Base-by-base conservation (phyloP, 2,113 vertebrate genomes). In the Alaudala cheleensis region DNA sequence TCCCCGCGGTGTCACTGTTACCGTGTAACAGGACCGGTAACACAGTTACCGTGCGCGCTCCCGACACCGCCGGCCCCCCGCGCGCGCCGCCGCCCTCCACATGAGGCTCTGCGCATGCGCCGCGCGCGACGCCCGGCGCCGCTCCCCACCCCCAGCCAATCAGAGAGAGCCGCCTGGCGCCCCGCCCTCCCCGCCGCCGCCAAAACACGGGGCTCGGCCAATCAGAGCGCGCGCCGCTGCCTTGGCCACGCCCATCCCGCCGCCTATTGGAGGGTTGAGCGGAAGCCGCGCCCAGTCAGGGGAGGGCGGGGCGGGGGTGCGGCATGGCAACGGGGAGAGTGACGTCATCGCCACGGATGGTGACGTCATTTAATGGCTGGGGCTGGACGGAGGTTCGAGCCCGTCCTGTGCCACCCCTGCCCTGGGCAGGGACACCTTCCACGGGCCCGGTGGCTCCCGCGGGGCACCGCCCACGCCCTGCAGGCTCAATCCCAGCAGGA, bases 321-420 rank as follows among this genome's bases (percentile, higher is more conserved):
- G 23, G 65, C 50, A 40, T 54, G 57, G 65, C 29, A 67, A 34
- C 29, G 5, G 28, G 0, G 1, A 0, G 10, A 3, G 39, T 70
- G 65, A 87, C 85, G 74, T 70, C 40, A 70, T 40, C 7, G 2
- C 0, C 6, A 0, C 0, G 1, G 0, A 0, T 0, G 2, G 20
- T 79, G 74, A 79, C 74, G 85, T 71, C 65, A 79, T 71, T 7
- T 10, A 1, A 2, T 1, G 4, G 10, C 7, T 44, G 33, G 50
- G 42, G 31, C 2, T 3, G 11, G 10, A 6, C 3, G 24, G 57
- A 0, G 4, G 4, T 26, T 2, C 0, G 4, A 4, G 14, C 11
- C 5, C 7, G 3, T 10, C 25, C 18, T 0, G 39, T 16, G 33
- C 21, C 66, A 8, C 6, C 31, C 8, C 2, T 6, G 24, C 22